These are phyloP conservation scores for Vesta saturnalis DNA, from an alignment of 2,888 invertebrate genomes.

Conservation along the genomic window DNA sequence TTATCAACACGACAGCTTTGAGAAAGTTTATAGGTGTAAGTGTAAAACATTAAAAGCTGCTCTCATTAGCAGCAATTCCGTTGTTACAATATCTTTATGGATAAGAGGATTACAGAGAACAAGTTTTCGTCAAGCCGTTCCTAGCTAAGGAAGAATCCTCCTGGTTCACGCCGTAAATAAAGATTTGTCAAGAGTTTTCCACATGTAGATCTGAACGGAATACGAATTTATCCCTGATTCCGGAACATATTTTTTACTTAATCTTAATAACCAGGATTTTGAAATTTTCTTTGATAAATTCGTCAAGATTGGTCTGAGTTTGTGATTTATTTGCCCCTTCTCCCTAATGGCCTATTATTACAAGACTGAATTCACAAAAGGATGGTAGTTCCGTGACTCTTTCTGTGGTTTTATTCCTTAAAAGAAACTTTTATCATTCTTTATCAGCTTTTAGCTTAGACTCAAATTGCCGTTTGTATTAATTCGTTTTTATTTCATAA, in stretches of 20 bases:
- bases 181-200: constrained; percentile 44
- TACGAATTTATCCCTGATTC: constrained; percentile 47
- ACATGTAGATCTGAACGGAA: constrained; percentile 44
- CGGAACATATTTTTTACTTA: constrained; percentile 52
- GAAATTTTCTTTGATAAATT: constrained; percentile 49
- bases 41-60: constrained; percentile 32
- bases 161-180: constrained; percentile 44
- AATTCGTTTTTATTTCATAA: constrained; percentile 6
- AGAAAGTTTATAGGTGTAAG: constrained; percentile 23
- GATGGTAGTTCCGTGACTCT: constrained; percentile 28
- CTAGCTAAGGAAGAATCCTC: constrained; percentile 15
- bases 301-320: constrained; percentile 43
- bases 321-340: constrained; percentile 43
- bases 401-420: constrained; percentile 28
- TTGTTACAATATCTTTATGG: constrained; percentile 33
- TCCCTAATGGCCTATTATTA: constrained; percentile 40
- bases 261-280: constrained; percentile 51
- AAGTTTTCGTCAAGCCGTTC: constrained; percentile 37
- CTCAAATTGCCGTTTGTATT: constrained; percentile 11
- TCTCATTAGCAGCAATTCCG: constrained; percentile 36
- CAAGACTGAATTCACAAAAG: constrained; percentile 28
- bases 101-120: constrained; percentile 38
- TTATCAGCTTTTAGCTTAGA: constrained; percentile 25
- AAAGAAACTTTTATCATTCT: constrained; percentile 28
- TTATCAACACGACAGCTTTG: constrained; percentile 2